Evolutionary conservation across 2,113 vertebrate species (phyloP), one percentile per base, ranked within the genome.

Genomic region (Syrrhaptes paradoxus): DNA sequence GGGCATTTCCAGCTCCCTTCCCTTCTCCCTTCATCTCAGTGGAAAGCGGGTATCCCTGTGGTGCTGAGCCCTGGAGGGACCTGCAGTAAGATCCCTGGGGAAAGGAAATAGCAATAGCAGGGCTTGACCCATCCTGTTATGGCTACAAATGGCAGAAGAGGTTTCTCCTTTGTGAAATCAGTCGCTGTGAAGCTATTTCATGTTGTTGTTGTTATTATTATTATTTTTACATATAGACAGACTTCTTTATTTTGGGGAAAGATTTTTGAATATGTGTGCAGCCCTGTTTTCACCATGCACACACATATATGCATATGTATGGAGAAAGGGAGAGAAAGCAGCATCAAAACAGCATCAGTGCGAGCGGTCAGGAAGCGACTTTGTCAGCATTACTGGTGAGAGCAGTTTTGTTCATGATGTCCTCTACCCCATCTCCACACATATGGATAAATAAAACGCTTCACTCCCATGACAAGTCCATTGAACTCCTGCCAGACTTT

Each of bases 401-500:
- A 78, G 90, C 82, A 68, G 67, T 79, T 96, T 92, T 8, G n/a
- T 55, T 90, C 80, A 49, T 75, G 57, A 89, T 85, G 81, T 92
- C 89, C 93, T 94, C 63, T 85, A 81, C 52, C 81, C 61, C 55
- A 84, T 87, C 80, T 95, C 85, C 80, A 95, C 78, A 87, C 21
- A 61, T 84, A 83, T 21, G 45, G 82, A 87, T 88, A 92, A 93
- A 95, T 80, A 89, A 91, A 95, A 89, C 32, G 36, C 78, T 85
- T 87, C 67, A 29, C 57, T 87, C 66, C 65, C 57, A 68, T 87
- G 83, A 79, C 66, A 91, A 87, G 71, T 58, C 74, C 78, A 85
- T 52, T 82, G 87, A 94, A 79, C 62, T 90, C 43, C 87, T 91
- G 82, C 63, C 71, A 94, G 78, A 49, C 51, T 95, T 94, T 74